Conservation (phyloP, 1,140 invertebrate species). For the Zaprionus capensis region DNA sequence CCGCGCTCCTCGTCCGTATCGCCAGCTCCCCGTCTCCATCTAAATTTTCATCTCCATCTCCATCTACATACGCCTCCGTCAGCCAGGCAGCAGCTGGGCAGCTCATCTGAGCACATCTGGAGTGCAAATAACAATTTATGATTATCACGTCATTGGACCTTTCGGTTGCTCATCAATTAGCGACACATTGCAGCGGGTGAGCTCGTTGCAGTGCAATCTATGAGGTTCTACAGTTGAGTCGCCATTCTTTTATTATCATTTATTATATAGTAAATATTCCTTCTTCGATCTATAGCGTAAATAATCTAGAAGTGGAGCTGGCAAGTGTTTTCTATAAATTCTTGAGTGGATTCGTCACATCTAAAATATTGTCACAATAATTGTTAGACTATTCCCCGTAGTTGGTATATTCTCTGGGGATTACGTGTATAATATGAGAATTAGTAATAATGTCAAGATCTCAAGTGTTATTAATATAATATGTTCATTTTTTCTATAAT, state of each 20-base stretch:
- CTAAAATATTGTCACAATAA: background rate
- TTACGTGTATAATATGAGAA: background rate
- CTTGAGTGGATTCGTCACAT: slow-evolving; percentile 3
- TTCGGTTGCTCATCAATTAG: slow-evolving; percentile 9
- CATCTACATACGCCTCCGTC: background rate
- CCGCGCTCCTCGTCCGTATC: slow-evolving; percentile 1
- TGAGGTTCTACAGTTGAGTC: background rate
- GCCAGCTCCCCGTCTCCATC: background rate
- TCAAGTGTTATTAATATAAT: background rate
- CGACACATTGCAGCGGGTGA: background rate
- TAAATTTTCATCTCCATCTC: too few species aligned
- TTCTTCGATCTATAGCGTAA: background rate
- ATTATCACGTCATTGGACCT: slow-evolving; percentile 66
- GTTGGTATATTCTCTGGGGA: background rate
- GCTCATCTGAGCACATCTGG: slow-evolving; percentile 42
- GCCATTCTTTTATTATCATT: background rate
- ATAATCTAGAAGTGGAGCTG: background rate
- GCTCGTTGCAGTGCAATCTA: background rate
- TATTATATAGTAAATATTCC: background rate
- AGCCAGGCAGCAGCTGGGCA: slow-evolving; percentile 1
- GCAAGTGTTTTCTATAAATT: slow-evolving; percentile 6
- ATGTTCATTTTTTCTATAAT: background rate
- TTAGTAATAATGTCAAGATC: background rate
- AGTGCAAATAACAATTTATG: slow-evolving; percentile 62
- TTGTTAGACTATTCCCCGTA: background rate